Evolutionary conservation across 1,140 invertebrate genomes (phyloP).

Genomic region (Thaumetopoea pityocampa): DNA sequence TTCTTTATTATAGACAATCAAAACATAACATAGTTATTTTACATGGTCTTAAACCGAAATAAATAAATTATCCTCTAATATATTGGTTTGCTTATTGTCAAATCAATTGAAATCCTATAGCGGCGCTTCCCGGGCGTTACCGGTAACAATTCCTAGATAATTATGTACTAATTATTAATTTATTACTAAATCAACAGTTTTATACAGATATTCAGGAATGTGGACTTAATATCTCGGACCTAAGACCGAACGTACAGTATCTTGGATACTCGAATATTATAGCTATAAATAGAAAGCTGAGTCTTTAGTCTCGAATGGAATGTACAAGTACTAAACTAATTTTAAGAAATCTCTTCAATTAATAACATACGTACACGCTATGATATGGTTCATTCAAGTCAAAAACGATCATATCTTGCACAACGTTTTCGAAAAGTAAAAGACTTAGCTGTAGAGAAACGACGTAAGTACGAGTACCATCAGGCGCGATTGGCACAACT

Average conservation of each 20-base stretch:
- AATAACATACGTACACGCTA: slow-evolving; percentile 34
- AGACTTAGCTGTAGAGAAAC: slow-evolving; percentile 28
- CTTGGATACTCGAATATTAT: no score
- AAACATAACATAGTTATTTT: slow-evolving; percentile 71
- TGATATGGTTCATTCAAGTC: slow-evolving; percentile 41
- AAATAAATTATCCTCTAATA: slow-evolving; percentile 70
- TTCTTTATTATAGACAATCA: slow-evolving; percentile 62
- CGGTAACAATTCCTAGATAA: slow-evolving; percentile 42
- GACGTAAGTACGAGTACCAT: slow-evolving; percentile 49
- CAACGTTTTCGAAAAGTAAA: slow-evolving; percentile 14
- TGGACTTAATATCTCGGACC: slow-evolving; percentile 11
- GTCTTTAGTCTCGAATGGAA: slow-evolving; percentile 20
- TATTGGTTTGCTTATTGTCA: slow-evolving; percentile 69
- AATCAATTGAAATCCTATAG: slow-evolving; percentile 51
- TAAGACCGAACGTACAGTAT: no score
- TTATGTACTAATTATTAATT: slow-evolving; percentile 51
- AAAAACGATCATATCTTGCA: slow-evolving; percentile 5
- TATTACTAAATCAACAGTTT: slow-evolving; percentile 29
- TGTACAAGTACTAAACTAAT: slow-evolving; percentile 21
- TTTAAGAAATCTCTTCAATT: slow-evolving; percentile 18
- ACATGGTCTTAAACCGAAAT: slow-evolving; percentile 72
- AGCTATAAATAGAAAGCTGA: slow-evolving; percentile 5
- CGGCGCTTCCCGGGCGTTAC: slow-evolving; percentile 16
- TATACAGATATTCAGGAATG: slow-evolving; percentile 35
- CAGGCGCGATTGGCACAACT: slow-evolving; percentile 18